These are phyloP conservation scores for Drosophila rubida DNA, from an alignment of 2,888 invertebrate genomes.

Conservation along the genomic window DNA sequence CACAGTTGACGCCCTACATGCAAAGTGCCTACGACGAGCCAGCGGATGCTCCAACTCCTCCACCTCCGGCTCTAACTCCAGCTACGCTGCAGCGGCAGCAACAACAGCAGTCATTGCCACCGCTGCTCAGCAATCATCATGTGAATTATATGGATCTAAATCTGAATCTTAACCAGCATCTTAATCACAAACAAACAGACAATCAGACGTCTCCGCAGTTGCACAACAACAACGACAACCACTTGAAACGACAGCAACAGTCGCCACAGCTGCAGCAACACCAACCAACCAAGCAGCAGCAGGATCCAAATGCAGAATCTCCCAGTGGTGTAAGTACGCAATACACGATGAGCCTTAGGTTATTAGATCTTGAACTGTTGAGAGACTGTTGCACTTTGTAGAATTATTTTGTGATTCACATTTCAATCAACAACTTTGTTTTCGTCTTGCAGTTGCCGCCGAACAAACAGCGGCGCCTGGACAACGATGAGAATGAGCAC, in stretches of 20 bases:
- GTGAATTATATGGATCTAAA: slow-evolving; percentile 50
- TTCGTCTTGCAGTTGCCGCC: slow-evolving; percentile 58
- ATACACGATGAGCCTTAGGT: neutral
- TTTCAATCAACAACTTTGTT: neutral
- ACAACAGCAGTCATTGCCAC: slow-evolving; percentile 6
- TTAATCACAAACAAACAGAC: slow-evolving; percentile 28
- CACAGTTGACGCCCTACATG: slow-evolving; percentile 55
- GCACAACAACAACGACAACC: slow-evolving; percentile 63
- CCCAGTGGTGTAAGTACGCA: slow-evolving; percentile 60
- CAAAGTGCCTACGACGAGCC: slow-evolving; percentile 61
- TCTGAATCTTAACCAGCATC: slow-evolving; percentile 39
- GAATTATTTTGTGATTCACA: neutral
- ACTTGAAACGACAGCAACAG: slow-evolving; percentile 56
- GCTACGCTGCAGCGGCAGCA: neutral
- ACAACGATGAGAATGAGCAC: slow-evolving; percentile 69
- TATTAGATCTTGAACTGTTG: too few relatives aligned
- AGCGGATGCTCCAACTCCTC: slow-evolving; percentile 27
- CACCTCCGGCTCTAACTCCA: slow-evolving; percentile 4
- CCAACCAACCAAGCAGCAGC: too few relatives aligned
- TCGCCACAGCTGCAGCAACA: slow-evolving; percentile 44
- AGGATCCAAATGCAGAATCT: slow-evolving; percentile 58
- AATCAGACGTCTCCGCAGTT: slow-evolving; percentile 48
- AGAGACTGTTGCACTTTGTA: neutral
- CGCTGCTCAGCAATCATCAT: slow-evolving; percentile 60
- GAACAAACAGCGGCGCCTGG: slow-evolving; percentile 73